Evolutionary conservation across 2,797 vertebrate genomes (phyloP).

Genomic region (Esox masquinongy): DNA sequence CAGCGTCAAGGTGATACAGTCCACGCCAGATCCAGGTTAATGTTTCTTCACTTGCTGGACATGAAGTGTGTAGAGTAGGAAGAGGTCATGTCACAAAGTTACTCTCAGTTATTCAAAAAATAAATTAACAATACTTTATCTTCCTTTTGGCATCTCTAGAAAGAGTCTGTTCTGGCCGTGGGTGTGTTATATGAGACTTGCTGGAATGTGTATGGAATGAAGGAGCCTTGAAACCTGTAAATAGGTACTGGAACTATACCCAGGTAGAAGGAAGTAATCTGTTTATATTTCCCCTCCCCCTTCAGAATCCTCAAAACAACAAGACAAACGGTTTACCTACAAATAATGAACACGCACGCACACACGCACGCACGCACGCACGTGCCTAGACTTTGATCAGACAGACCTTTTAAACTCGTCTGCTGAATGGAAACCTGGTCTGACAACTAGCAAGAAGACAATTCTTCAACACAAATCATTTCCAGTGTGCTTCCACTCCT

Average conservation of each 20-base stretch:
- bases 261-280: conserved; percentile 46
- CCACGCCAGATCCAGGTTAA: too few relatives aligned
- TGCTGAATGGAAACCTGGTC: background rate
- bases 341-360: background rate
- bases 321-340: background rate
- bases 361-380: background rate
- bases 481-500: conserved; percentile 9
- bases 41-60: too few relatives aligned
- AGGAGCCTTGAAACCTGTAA: conserved; percentile 36
- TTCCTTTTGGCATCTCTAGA: background rate
- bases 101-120: too few relatives aligned
- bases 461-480: background rate
- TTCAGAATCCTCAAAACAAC: background rate
- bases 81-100: too few relatives aligned
- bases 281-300: background rate
- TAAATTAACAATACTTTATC: background rate
- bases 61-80: too few relatives aligned
- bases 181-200: background rate
- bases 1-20: too few relatives aligned
- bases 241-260: conserved; percentile 38
- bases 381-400: background rate
- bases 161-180: background rate
- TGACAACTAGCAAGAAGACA: conserved; percentile 30
- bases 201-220: conserved; percentile 20
- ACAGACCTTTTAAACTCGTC: background rate